These are phyloP conservation scores for Protomyctophum bolini DNA, from an alignment of 2,113 vertebrate genomes.

Conservation along the genomic window DNA sequence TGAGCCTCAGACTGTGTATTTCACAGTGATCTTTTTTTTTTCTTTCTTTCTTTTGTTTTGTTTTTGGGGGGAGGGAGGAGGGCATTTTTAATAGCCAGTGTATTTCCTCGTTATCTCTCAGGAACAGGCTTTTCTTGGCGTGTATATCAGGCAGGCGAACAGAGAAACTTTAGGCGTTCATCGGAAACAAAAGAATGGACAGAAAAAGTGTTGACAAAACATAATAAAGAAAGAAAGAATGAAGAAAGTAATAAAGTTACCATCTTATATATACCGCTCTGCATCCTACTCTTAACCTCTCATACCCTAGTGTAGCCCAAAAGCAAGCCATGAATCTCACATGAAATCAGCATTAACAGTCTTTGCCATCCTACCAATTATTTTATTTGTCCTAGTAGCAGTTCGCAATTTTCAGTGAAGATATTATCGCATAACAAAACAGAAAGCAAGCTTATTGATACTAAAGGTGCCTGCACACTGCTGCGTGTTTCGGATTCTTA, in stretches of 20 bases:
- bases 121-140: conserved; percentile 28
- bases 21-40: neutral
- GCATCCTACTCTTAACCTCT: conserved; percentile 41
- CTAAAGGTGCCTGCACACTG: no score
- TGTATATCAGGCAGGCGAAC: conserved; percentile 20
- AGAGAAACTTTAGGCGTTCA: neutral
- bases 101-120: conserved; percentile 31
- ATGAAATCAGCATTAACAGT: neutral
- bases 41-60: neutral
- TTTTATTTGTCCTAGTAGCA: no score
- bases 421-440: no score
- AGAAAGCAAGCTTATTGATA: no score
- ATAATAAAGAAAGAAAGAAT: conserved; percentile 75
- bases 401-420: no score
- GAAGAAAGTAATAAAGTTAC: no score
- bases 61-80: no score
- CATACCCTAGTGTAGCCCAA: conserved; percentile 52
- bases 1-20: conserved; percentile 27
- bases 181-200: conserved; percentile 12
- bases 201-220: conserved; percentile 55
- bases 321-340: conserved; percentile 19
- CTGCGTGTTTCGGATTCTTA: no score
- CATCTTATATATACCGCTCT: conserved; percentile 42
- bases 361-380: neutral
- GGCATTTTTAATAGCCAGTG: conserved; percentile 8